Evolutionary conservation across 92 coral and sea anemone species (phyloP).

Genomic region (Pocillopora grandis): DNA sequence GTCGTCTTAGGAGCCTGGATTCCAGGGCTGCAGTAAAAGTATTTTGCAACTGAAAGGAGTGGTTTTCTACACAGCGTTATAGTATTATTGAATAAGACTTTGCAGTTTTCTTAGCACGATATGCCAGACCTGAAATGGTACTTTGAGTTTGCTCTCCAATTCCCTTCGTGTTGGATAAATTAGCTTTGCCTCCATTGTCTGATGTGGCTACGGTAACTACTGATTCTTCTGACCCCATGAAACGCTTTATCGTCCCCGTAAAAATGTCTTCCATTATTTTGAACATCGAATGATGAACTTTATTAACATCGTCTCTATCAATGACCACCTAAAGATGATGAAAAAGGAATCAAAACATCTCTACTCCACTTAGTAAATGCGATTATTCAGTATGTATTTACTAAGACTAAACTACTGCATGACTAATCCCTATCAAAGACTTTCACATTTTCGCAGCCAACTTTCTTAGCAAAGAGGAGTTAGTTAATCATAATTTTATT

Average conservation of each 20-base stretch:
- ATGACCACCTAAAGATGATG: constrained; percentile 18
- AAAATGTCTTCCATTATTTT: constrained; percentile 36
- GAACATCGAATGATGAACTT: constrained; percentile 30
- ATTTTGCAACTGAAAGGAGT: no score
- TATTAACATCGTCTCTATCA: constrained; percentile 32
- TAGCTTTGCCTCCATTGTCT: not conserved
- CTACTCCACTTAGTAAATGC: no score
- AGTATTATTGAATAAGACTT: not conserved
- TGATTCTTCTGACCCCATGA: constrained; percentile 10
- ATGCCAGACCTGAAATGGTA: not conserved
- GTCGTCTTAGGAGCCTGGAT: no score
- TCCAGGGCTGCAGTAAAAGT: no score
- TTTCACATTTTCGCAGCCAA: no score
- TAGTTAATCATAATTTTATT: no score
- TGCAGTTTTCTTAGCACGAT: not conserved
- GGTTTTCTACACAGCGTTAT: no score
- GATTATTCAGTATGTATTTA: no score
- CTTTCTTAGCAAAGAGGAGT: no score
- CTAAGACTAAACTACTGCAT: no score
- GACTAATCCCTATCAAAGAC: no score
- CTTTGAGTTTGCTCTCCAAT: not conserved
- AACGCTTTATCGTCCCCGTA: constrained; percentile 32
- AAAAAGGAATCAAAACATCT: not conserved
- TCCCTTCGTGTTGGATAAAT: not conserved
- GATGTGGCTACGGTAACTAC: no score